Evolutionary conservation across 2,888 invertebrate species (phyloP).

Genomic region (Thymelicus lineola): DNA sequence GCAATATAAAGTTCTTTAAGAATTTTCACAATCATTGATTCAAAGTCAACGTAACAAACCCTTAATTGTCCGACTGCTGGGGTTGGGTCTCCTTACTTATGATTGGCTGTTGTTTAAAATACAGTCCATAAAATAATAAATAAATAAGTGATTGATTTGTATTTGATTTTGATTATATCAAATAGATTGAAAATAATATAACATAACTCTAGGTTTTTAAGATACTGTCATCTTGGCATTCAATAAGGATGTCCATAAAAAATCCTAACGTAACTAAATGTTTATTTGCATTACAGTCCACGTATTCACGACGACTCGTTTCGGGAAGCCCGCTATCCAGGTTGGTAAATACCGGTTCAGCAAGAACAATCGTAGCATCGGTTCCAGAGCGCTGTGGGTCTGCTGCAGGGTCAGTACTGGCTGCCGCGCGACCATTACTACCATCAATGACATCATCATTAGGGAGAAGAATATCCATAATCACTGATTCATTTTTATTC

Average conservation of each 20-base stretch:
- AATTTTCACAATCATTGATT: conserved; percentile 50
- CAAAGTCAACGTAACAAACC: too few species aligned
- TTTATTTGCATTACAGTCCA: conserved; percentile 42
- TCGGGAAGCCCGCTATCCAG: conserved; percentile 49
- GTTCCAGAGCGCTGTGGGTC: conserved; percentile 46
- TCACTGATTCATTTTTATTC: conserved; percentile 40
- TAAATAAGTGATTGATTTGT: too few species aligned
- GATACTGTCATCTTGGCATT: too few species aligned
- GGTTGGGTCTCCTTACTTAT: too few species aligned
- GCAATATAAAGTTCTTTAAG: conserved; percentile 46
- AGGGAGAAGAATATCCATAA: conserved; percentile 48
- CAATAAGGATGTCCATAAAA: too few species aligned
- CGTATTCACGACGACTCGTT: conserved; percentile 49
- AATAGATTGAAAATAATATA: too few species aligned
- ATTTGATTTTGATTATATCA: too few species aligned
- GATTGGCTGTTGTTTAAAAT: too few species aligned
- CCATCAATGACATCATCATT: conserved; percentile 47
- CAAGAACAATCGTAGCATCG: conserved; percentile 46
- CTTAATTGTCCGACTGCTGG: too few species aligned
- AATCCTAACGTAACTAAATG: not conserved
- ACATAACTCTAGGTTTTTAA: too few species aligned
- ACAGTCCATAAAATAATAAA: too few species aligned
- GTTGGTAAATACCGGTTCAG: conserved; percentile 49
- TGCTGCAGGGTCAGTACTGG: conserved; percentile 48
- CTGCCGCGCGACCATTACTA: conserved; percentile 48